Percentiles rank a stretch among this genome's conserved stretches.
Evolutionary conservation across 2,888 invertebrate genomes (phyloP).

Genomic region (Eurytoma californica): DNA sequence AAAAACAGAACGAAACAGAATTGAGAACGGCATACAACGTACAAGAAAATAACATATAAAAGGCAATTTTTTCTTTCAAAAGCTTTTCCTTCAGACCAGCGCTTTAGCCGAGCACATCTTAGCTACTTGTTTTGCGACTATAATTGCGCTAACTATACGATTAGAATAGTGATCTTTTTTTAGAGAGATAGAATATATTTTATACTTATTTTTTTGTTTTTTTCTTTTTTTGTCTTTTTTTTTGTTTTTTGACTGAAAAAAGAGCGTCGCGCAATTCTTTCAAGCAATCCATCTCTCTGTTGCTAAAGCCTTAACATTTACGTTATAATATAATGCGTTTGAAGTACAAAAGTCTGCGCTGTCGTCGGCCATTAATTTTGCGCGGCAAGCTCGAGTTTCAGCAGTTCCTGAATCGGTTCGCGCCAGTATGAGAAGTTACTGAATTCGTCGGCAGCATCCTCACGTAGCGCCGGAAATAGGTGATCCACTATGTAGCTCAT

Average conservation of each 20-base stretch:
- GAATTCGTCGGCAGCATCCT: slow-evolving; percentile 83
- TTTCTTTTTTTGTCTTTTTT: neutral
- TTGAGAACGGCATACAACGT: slow-evolving; percentile 33
- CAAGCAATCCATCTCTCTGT: neutral
- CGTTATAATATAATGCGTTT: slow-evolving; percentile 28
- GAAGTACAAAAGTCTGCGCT: slow-evolving; percentile 49
- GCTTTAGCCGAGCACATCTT: neutral
- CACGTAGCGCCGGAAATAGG: slow-evolving; percentile 89
- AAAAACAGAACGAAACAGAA: slow-evolving; percentile 31
- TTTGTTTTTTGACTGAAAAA: slow-evolving; percentile 29
- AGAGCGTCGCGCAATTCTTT: neutral
- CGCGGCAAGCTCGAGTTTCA: slow-evolving; percentile 62
- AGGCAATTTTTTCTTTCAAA: slow-evolving; percentile 7
- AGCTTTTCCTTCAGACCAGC: slow-evolving; percentile 31
- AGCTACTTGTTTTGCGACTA: slow-evolving; percentile 29
- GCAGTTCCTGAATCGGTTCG: slow-evolving; percentile 84
- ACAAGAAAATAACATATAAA: neutral
- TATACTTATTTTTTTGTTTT: slow-evolving; percentile 24
- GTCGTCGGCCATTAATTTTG: slow-evolving; percentile 40
- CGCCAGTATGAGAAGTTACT: slow-evolving; percentile 96
- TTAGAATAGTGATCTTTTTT: slow-evolving; percentile 36
- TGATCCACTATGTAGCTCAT: slow-evolving; percentile 97
- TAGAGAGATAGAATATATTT: slow-evolving; percentile 19
- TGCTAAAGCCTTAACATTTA: slow-evolving; percentile 43
- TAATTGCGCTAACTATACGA: slow-evolving; percentile 32